Conservation (phyloP, 1,140 invertebrate genomes). For the Zophobas morio region DNA sequence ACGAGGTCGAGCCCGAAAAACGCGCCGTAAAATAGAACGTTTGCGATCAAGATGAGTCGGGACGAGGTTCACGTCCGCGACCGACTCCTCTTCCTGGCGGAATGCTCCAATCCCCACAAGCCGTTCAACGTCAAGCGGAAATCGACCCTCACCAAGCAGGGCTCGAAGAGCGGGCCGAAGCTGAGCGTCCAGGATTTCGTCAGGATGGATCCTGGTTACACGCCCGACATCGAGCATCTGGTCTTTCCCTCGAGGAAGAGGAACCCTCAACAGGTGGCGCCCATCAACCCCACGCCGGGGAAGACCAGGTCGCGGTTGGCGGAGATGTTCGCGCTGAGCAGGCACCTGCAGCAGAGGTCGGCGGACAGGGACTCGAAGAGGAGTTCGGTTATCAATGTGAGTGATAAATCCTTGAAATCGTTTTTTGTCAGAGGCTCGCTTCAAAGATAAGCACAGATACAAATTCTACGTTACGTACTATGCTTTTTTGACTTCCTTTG, state of each 20-base stretch:
- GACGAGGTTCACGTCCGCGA: slow-evolving; percentile 64
- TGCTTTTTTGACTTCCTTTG: too few species aligned
- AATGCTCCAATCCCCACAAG: slow-evolving; percentile 58
- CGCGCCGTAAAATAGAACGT: slow-evolving; percentile 3
- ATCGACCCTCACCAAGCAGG: slow-evolving; percentile 50
- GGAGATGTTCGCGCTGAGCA: slow-evolving; percentile 71
- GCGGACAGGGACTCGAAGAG: slow-evolving; percentile 62
- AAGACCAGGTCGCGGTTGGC: slow-evolving; percentile 69
- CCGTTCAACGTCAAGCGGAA: slow-evolving; percentile 65
- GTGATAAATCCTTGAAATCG: slow-evolving; percentile 21
- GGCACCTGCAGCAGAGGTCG: slow-evolving; percentile 65
- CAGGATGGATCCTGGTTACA: slow-evolving; percentile 69
- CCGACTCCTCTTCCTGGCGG: slow-evolving; percentile 62
- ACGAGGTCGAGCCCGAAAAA: slow-evolving; percentile 13
- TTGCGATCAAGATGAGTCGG: slow-evolving; percentile 56
- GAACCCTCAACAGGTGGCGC: slow-evolving; percentile 66
- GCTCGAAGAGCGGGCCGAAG: slow-evolving; percentile 57
- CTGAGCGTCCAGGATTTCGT: slow-evolving; percentile 66
- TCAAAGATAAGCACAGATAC: too few species aligned
- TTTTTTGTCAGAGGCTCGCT: too few species aligned
- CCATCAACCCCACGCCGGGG: slow-evolving; percentile 53
- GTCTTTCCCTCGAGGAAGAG: slow-evolving; percentile 71
- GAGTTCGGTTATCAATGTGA: slow-evolving; percentile 60
- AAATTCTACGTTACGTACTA: too few species aligned
- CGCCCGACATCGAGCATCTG: slow-evolving; percentile 73